Conservation (phyloP, 2,888 invertebrate genomes). For the Acleris holmiana region DNA sequence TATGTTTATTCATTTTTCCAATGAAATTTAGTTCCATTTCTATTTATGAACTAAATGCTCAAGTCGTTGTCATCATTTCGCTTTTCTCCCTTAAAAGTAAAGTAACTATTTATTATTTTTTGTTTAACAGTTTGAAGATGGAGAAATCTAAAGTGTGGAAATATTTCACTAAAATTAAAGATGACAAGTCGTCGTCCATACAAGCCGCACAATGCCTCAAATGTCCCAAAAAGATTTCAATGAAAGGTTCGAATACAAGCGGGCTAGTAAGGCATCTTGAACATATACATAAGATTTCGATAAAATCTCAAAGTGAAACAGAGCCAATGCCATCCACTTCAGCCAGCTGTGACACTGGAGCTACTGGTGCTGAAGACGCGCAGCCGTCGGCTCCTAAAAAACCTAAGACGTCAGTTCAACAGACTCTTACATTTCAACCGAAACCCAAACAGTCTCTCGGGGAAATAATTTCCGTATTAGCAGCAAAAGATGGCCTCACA, state of each 20-base stretch:
- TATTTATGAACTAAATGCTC: no score
- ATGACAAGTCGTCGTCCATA: conserved; percentile 1
- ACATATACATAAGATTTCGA: conserved; percentile 24
- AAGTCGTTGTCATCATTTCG: neutral
- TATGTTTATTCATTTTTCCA: no score
- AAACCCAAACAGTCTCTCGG: conserved; percentile 21
- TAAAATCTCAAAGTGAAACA: conserved; percentile 21
- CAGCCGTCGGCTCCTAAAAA: no score
- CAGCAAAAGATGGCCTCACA: conserved; percentile 28
- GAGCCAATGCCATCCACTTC: conserved; percentile 9
- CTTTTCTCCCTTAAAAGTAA: conserved; percentile 9
- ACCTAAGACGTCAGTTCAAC: conserved; percentile 3
- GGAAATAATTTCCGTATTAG: conserved; percentile 20
- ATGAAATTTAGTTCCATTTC: no score
- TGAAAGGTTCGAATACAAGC: conserved; percentile 32
- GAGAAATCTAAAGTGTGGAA: conserved; percentile 34
- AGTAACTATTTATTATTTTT: conserved; percentile 14
- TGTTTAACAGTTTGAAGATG: conserved; percentile 12
- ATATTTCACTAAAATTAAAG: conserved; percentile 35
- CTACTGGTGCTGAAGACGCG: neutral
- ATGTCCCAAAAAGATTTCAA: conserved; percentile 27
- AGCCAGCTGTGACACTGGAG: neutral
- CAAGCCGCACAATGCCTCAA: conserved; percentile 24
- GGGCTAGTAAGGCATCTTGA: conserved; percentile 28
- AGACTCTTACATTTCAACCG: conserved; percentile 11